Percentiles rank a stretch among this genome's conserved stretches.
phyloP scores from a whole-genome alignment of 2,113 vertebrate species.

The Reinhardtius hippoglossoides region DNA sequence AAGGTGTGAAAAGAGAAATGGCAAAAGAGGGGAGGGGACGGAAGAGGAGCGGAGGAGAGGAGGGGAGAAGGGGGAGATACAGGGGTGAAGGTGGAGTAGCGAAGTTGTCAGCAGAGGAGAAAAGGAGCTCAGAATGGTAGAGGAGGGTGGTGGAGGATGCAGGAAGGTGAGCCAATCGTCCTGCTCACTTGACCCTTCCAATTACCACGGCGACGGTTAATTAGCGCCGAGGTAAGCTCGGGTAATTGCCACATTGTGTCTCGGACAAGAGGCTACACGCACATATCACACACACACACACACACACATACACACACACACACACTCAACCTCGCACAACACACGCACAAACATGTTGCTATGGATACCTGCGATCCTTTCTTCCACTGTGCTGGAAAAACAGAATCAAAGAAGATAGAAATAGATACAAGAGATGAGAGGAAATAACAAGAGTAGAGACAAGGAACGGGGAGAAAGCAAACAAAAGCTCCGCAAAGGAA shows the following conservation, averaged over 20 bases:
- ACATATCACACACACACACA: slow-evolving; percentile 43
- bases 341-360: slow-evolving; percentile 76
- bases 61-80: slow-evolving; percentile 24
- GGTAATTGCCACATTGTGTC: slow-evolving; percentile 84
- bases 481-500: slow-evolving; percentile 62
- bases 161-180: slow-evolving; percentile 80
- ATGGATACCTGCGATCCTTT: slow-evolving; percentile 81
- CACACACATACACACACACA: slow-evolving; percentile 23
- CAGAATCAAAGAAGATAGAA: slow-evolving; percentile 62
- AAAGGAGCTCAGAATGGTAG: slow-evolving; percentile 33
- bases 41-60: background rate
- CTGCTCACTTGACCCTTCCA: slow-evolving; percentile 84
- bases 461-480: slow-evolving; percentile 56
- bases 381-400: slow-evolving; percentile 52
- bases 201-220: slow-evolving; percentile 84
- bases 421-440: slow-evolving; percentile 71
- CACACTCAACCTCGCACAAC: slow-evolving; percentile 1
- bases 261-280: slow-evolving; percentile 78
- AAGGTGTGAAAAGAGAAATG: slow-evolving; percentile 18
- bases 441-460: slow-evolving; percentile 58
- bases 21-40: background rate
- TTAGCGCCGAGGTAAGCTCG: slow-evolving; percentile 83
- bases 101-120: slow-evolving; percentile 57
- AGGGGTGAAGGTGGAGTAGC: slow-evolving; percentile 58
- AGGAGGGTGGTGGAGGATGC: slow-evolving; percentile 64